Conservation (phyloP, 2,797 vertebrate species). For the Spondyliosoma cantharus region DNA sequence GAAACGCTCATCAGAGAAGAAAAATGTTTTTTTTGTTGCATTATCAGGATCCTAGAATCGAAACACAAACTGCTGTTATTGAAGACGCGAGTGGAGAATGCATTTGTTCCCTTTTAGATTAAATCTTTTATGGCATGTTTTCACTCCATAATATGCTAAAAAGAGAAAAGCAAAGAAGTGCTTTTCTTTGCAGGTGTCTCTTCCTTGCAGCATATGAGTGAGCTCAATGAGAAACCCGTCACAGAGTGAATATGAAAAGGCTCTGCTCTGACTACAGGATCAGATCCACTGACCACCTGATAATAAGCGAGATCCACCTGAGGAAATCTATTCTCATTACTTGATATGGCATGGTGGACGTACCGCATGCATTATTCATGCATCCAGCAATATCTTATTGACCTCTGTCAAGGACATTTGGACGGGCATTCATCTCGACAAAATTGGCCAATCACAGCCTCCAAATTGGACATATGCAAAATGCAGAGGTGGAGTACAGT, state of each 20-base stretch:
- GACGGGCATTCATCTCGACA: conserved; percentile 73
- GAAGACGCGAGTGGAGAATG: background rate
- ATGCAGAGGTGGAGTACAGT: conserved; percentile 36
- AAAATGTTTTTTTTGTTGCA: background rate
- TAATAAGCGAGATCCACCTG: conserved; percentile 68
- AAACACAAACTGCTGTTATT: conserved; percentile 8
- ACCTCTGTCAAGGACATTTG: conserved; percentile 78
- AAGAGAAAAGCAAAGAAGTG: background rate
- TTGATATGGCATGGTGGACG: conserved; percentile 48
- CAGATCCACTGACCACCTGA: conserved; percentile 59
- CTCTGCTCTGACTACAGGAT: conserved; percentile 37
- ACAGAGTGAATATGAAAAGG: conserved; percentile 2
- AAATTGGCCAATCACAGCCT: conserved; percentile 74
- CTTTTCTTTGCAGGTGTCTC: too few species aligned
- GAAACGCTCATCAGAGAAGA: background rate
- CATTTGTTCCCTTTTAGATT: background rate
- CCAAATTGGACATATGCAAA: conserved; percentile 74
- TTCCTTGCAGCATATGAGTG: background rate
- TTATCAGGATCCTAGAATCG: background rate
- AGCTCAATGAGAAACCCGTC: conserved; percentile 10
- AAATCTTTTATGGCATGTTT: background rate
- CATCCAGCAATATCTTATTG: conserved; percentile 68
- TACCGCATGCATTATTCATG: conserved; percentile 78
- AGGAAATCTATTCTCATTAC: conserved; percentile 74
- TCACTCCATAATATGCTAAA: background rate